Conservation (phyloP, 2,888 invertebrate species). For the Monoplex corrugatus region DNA sequence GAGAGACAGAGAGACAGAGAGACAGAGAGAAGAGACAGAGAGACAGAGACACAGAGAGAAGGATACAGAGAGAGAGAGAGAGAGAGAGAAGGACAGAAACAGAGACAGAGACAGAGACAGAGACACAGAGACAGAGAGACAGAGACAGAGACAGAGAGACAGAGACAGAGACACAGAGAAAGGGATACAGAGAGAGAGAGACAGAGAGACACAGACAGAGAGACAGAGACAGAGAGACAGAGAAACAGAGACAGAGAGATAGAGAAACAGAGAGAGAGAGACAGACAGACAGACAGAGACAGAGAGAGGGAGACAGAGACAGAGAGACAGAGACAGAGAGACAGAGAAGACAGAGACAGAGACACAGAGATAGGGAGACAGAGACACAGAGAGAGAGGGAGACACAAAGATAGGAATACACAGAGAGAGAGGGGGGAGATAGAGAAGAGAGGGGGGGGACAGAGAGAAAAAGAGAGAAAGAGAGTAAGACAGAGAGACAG, state of each 20-base stretch:
- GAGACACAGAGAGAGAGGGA: not conserved
- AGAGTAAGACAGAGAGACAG: too few species aligned
- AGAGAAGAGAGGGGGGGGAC: not conserved
- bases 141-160: not conserved
- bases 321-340: not conserved
- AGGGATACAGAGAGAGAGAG: too few species aligned
- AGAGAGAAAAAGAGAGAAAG: not conserved
- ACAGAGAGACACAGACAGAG: not conserved
- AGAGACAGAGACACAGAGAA: too few species aligned
- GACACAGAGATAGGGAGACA: not conserved
- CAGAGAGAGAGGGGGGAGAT: not conserved
- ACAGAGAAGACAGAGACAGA: not conserved
- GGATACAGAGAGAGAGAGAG: conserved; percentile 13
- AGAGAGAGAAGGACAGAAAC: conserved; percentile 1
- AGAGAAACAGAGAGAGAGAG: not conserved
- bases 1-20: not conserved
- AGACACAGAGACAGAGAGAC: not conserved
- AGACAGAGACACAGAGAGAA: not conserved
- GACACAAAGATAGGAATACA: not conserved
- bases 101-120: conserved; percentile 27
- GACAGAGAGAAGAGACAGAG: not conserved
- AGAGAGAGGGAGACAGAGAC: too few species aligned
- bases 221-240: not conserved
- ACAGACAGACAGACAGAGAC: too few species aligned
- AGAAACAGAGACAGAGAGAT: too few species aligned